A percentile compares a stretch with the other conserved stretches of the same genome.
Conservation (phyloP, 2,888 invertebrate species). For the Drosophila meridiana region DNA sequence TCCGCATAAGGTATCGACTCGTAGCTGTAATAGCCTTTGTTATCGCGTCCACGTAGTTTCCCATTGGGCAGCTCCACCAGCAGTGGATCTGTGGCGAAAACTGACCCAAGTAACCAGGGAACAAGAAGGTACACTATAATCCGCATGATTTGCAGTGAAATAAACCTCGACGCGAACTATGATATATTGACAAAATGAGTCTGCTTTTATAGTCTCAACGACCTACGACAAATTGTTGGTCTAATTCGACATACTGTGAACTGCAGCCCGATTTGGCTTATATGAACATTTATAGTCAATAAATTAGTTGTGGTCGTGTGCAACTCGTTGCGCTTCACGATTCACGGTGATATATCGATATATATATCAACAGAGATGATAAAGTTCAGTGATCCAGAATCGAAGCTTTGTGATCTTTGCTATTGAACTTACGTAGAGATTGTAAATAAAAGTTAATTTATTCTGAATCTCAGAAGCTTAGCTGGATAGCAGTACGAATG, state of each 20-base stretch:
- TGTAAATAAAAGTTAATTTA: too few species aligned
- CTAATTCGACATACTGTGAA: background rate
- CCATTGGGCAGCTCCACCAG: conserved; percentile 68
- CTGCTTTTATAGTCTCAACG: background rate
- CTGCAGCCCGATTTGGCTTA: background rate
- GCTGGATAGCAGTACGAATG: too few species aligned
- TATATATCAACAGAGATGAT: background rate
- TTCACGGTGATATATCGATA: too few species aligned
- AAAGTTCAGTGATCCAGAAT: background rate
- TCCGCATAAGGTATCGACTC: conserved; percentile 89
- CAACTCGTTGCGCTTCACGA: background rate
- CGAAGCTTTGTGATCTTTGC: too few species aligned
- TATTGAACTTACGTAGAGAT: too few species aligned
- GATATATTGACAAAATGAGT: too few species aligned
- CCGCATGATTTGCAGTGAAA: background rate
- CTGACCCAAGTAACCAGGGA: background rate
- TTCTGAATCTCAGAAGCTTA: too few species aligned
- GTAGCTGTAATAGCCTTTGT: conserved; percentile 86
- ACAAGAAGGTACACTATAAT: background rate
- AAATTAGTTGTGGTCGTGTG: background rate
- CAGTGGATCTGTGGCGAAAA: conserved; percentile 38
- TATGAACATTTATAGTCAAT: too few species aligned
- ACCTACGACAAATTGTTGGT: background rate
- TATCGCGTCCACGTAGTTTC: conserved; percentile 69
- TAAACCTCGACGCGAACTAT: background rate